Base-by-base conservation (phyloP, 2,113 vertebrate genomes). In the Sinocyclocheilus grahami region DNA sequence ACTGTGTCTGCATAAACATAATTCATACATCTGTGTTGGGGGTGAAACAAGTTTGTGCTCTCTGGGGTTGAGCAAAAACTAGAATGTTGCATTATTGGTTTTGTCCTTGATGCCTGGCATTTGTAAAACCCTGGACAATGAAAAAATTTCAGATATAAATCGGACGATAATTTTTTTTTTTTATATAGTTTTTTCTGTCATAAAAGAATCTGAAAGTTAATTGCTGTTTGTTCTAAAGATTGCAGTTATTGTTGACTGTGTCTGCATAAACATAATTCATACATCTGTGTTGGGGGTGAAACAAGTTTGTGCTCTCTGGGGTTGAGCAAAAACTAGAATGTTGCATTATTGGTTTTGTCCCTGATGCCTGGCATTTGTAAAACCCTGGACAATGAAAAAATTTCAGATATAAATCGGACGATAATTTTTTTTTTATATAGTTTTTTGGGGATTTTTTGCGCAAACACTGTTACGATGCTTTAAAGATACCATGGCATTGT, bases 1-100 rank as follows among this genome's bases (percentile, higher is more conserved):
- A 80, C 30, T 82, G 69, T 81, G 69, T 81, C 77, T 60, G 18
- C 78, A 74, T 84, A 69, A 76, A 75, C 58, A 18, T 78, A 79
- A 55, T 33, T 85, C n/a, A 9, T 77, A 78, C 42, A 55, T 42
- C 42, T 81, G 42, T 79, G 75, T 87, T 79, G 18, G 53, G 53
- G 71, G 30, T 87, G 78, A 58, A 30, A 84, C 12, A n/a, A 12
- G 55, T 55, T 63, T 24, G 39, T 87, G 30, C n/a, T 83, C n/a
- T n/a, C 14, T 65, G 39, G 55, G 30, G 39, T 88, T 79, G 22
- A 65, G 42, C 12, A 53, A 14, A 85, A 22, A 8, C 0, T 63
- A n/a, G 37, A 62, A n/a, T 65, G 30, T 77, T 77, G 14, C 24
- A 16, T 60, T 51, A 12, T 3, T 39, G 63, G 20, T 69, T 62